phyloP scores from a whole-genome alignment of 35 echinoderm and acorn worm genomes.

The Nesometra sesokonis region DNA sequence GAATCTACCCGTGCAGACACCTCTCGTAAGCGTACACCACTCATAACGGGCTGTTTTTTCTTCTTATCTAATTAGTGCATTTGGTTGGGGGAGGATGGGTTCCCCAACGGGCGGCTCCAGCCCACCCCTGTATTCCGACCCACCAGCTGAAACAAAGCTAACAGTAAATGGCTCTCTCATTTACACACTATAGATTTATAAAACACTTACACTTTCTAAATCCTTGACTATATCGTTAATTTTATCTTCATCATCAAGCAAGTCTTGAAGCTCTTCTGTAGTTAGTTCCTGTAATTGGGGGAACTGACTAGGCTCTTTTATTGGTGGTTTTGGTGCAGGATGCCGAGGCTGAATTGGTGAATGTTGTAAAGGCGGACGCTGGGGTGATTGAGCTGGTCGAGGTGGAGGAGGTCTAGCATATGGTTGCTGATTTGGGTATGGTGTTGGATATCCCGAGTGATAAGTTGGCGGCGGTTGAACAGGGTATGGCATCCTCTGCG shows the following conservation, averaged over 20 bases:
- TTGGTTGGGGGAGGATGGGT: no score
- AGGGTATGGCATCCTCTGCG: background rate
- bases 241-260: constrained; percentile 33
- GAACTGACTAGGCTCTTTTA: constrained; percentile 4
- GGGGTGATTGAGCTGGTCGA: background rate
- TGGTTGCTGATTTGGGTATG: background rate
- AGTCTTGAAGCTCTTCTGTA: constrained; percentile 19
- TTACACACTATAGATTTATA: background rate
- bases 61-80: no score
- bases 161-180: background rate
- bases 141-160: background rate
- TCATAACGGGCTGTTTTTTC: no score
- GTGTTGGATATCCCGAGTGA: background rate
- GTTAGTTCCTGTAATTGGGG: constrained; percentile 24
- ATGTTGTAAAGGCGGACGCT: background rate
- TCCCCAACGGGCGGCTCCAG: background rate
- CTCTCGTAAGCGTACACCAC: no score
- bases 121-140: background rate
- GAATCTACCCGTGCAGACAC: no score
- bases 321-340: background rate
- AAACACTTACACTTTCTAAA: constrained; percentile 13
- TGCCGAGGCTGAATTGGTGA: background rate
- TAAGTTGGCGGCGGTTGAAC: background rate
- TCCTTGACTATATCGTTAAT: constrained; percentile 23
- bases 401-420: background rate